Conservation (phyloP, 2,888 invertebrate species). For the Agrenia bidenticulata region DNA sequence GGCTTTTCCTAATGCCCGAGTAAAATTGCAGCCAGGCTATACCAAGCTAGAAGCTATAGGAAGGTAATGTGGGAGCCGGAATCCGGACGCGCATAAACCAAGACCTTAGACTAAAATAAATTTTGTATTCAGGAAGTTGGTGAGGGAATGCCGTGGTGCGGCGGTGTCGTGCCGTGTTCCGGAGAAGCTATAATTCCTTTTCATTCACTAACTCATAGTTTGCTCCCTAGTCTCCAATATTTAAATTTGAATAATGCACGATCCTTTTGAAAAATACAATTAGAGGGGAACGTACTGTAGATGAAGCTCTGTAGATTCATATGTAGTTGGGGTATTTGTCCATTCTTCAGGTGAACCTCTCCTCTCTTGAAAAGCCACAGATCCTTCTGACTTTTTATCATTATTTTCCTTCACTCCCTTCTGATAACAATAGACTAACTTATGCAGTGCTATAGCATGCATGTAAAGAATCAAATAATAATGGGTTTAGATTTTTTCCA, state of each 20-base stretch:
- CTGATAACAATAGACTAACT: slow-evolving; percentile 11
- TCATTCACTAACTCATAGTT: no score
- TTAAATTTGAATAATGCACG: no score
- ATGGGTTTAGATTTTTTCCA: slow-evolving; percentile 34
- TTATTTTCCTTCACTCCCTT: slow-evolving; percentile 9
- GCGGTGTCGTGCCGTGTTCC: no score
- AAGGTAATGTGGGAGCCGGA: background rate
- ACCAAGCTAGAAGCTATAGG: background rate
- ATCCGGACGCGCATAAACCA: background rate
- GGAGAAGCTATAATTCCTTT: no score
- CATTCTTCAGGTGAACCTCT: no score
- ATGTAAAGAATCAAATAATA: slow-evolving; percentile 25
- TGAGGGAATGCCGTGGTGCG: background rate
- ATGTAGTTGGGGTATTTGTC: no score
- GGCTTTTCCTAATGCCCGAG: background rate
- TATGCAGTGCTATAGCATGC: background rate
- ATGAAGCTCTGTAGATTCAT: no score
- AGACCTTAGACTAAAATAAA: slow-evolving; percentile 4
- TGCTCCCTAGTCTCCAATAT: no score
- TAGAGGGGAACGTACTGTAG: no score
- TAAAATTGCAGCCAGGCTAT: background rate
- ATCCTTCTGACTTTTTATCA: no score
- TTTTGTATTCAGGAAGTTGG: background rate
- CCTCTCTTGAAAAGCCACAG: no score
- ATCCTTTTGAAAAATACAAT: no score